phyloP scores from a whole-genome alignment of 2,797 vertebrate genomes.

The Arctocebus calabarensis region DNA sequence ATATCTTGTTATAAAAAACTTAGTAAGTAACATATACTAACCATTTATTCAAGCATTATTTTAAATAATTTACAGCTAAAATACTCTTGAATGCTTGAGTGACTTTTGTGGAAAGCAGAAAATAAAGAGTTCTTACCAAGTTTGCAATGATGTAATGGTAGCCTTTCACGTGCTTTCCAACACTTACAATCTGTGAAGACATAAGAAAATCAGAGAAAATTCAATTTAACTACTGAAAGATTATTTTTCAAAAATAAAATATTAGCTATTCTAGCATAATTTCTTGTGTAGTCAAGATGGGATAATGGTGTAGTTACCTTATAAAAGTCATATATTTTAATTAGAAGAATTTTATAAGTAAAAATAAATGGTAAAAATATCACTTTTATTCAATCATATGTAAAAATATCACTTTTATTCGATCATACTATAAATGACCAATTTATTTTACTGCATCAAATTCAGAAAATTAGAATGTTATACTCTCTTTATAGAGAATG shows the following conservation, averaged over 20 bases:
- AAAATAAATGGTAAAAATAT: constrained; percentile 11
- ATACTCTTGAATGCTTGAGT: not conserved
- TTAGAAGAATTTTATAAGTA: constrained; percentile 42
- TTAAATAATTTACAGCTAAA: constrained; percentile 50
- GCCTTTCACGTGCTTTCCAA: constrained; percentile 98
- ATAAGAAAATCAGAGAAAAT: constrained; percentile 72
- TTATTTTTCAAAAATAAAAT: not conserved
- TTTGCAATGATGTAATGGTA: constrained; percentile 99
- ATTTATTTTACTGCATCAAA: not conserved
- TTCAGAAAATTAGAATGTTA: not conserved
- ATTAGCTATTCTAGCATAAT: constrained; percentile 16
- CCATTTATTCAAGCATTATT: constrained; percentile 3
- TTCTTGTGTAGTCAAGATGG: not conserved
- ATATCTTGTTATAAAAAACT: not conserved
- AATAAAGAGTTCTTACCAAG: constrained; percentile 93
- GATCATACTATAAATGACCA: not conserved
- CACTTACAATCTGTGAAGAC: constrained; percentile 94
- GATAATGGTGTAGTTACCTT: not conserved
- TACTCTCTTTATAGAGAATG: not conserved
- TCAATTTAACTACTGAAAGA: constrained; percentile 48
- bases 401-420: constrained; percentile 13
- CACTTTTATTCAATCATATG: not conserved
- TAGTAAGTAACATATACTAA: not conserved
- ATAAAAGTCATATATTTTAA: not conserved
- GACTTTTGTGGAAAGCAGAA: constrained; percentile 64